Evolutionary conservation across 2,797 vertebrate genomes (phyloP).

Genomic region (Gobio occitaniae): DNA sequence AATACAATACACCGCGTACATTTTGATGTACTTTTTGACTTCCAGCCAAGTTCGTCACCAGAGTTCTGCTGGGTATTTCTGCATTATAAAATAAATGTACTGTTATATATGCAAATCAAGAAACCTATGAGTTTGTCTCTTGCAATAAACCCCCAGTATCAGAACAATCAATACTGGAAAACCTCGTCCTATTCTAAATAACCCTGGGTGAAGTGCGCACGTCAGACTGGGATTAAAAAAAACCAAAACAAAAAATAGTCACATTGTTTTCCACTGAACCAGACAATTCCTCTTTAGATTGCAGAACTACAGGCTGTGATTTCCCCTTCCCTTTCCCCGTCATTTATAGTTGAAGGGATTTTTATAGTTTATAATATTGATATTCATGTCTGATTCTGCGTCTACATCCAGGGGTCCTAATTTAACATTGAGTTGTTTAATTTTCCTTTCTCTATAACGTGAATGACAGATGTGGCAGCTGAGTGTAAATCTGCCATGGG

Average conservation of each 20-base stretch:
- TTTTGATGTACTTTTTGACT: conserved; percentile 15
- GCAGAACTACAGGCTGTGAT: background rate
- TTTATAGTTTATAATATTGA: background rate
- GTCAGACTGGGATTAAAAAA: background rate
- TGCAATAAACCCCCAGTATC: background rate
- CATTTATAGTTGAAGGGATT: background rate
- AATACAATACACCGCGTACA: background rate
- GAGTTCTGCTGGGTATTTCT: background rate
- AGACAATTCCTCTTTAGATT: conserved; percentile 16
- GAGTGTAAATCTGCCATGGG: background rate
- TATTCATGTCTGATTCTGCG: background rate
- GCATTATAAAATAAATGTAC: background rate
- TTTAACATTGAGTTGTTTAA: background rate
- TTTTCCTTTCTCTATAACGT: background rate
- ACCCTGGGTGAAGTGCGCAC: background rate
- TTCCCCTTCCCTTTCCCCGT: background rate
- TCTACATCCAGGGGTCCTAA: background rate
- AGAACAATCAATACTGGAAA: conserved; percentile 3
- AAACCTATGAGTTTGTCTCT: background rate
- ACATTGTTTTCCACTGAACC: conserved; percentile 1
- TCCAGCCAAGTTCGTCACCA: background rate
- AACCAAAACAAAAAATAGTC: background rate
- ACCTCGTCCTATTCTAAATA: conserved; percentile 7
- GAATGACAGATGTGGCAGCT: background rate
- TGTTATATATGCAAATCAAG: background rate